Evolutionary conservation across 2,797 vertebrate species (phyloP).

Genomic region (Propithecus perrieri): DNA sequence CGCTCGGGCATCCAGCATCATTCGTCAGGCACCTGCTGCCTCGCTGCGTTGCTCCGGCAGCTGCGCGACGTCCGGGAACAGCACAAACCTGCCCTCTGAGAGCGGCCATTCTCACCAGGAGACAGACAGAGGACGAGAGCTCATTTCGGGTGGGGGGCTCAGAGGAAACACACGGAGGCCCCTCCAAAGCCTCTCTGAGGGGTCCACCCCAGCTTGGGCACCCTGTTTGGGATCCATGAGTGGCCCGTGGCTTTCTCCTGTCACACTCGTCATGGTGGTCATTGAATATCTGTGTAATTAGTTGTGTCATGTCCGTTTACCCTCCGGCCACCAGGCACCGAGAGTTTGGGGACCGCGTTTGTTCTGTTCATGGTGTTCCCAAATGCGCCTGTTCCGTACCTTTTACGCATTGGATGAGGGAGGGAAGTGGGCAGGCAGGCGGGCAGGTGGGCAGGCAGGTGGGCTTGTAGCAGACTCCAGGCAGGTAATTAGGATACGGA

Average conservation of each 20-base stretch:
- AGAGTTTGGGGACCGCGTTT: neutral
- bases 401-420: accelerated
- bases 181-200: no score
- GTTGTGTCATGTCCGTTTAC: neutral
- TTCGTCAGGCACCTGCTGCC: accelerated
- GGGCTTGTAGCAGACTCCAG: neutral
- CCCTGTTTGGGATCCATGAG: neutral
- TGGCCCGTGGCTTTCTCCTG: neutral
- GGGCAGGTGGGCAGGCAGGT: no score
- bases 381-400: neutral
- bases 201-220: neutral
- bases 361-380: neutral
- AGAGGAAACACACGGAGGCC: accelerated
- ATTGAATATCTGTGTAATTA: accelerated
- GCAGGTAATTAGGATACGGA: neutral
- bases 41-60: neutral
- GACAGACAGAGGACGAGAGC: accelerated
- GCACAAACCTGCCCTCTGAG: accelerated
- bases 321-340: neutral
- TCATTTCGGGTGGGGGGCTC: neutral
- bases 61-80: accelerated
- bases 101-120: accelerated
- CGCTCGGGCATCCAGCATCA: accelerated
- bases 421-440: neutral
- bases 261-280: accelerated